Evolutionary conservation across 2,888 invertebrate species (phyloP), one percentile per base, ranked within the genome.

Genomic region (Lampropteryx suffumata): DNA sequence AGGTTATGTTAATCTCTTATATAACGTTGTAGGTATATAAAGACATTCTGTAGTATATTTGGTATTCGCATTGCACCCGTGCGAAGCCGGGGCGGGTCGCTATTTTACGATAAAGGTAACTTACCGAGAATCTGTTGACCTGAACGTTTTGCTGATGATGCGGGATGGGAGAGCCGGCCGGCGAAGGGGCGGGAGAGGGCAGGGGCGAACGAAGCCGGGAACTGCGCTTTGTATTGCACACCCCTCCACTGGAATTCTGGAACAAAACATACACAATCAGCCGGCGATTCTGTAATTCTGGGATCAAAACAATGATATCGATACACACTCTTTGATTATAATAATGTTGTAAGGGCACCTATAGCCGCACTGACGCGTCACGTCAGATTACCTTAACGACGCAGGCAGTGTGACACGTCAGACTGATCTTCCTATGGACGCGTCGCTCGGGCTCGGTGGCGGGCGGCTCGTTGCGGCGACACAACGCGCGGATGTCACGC

Each of bases 121-220:
- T 64, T 13, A 87, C 88, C 26, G 79, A 82, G 70, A 87, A 88
- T 7, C 87, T 57, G 34, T 40, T 53, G 35, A 30, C 29, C 2
- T 8, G 8, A 14, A 82, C 80, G 46, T 35, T 62, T 56, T 28
- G 65, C 54, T n/a, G 70, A 66, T 10, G 62, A 62, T 24, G 74
- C 82, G 41, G 94, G 58, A 93, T 90, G 21, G 95, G 94, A 69
- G 93, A 94, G 62, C 94, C 93, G 57, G 94, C 92, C 43, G 94
- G 95, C 27, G 94, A 94, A 76, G 94, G 94, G 50, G 92, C 92
- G 26, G 94, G 73, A 0, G 69, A 71, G n/a, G 67, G 79, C 89
- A 92, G 70, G 87, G 90, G 73, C 84, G 92, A 73, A 81, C 94
- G 92, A 52, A 94, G 87, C n/a, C 94, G 89, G n/a, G 92, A 86